Evolutionary conservation across 2,113 vertebrate genomes (phyloP).

Genomic region (Rhinopomastus cyanomelas): DNA sequence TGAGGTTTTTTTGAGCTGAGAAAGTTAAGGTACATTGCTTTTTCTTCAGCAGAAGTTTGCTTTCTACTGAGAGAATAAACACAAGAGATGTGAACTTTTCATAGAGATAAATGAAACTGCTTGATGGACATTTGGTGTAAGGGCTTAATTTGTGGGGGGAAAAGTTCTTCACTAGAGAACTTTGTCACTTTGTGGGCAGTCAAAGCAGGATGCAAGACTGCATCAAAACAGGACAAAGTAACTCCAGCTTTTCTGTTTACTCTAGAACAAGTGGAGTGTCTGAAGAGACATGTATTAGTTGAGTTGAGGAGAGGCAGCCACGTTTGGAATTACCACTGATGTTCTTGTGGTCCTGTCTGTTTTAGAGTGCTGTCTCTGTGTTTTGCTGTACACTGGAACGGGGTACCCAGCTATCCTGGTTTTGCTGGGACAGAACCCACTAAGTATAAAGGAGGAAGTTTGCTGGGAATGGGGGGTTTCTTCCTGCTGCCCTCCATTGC

Average conservation of each 20-base stretch:
- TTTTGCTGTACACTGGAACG: too few relatives aligned
- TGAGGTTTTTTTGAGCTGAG: neutral
- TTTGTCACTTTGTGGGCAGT: too few relatives aligned
- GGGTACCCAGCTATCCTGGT: neutral
- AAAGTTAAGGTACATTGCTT: neutral
- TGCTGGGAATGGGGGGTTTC: neutral
- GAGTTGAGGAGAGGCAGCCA: neutral
- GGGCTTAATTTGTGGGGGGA: neutral
- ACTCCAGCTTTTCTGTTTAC: neutral
- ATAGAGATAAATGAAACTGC: neutral
- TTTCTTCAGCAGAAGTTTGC: neutral
- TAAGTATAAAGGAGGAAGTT: neutral
- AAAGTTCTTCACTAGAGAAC: neutral
- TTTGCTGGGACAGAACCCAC: neutral
- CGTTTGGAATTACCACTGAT: neutral
- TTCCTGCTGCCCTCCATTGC: neutral
- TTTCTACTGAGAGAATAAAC: neutral
- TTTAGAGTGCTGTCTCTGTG: neutral
- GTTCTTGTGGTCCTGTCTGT: neutral
- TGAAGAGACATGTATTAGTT: rapidly evolving
- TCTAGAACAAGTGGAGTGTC: neutral
- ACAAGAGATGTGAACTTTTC: neutral
- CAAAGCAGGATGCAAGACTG: neutral
- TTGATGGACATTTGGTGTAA: neutral
- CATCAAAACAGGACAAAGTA: neutral